Base-by-base conservation (phyloP, 2,888 invertebrate species). In the Agriopis leucophaearia region DNA sequence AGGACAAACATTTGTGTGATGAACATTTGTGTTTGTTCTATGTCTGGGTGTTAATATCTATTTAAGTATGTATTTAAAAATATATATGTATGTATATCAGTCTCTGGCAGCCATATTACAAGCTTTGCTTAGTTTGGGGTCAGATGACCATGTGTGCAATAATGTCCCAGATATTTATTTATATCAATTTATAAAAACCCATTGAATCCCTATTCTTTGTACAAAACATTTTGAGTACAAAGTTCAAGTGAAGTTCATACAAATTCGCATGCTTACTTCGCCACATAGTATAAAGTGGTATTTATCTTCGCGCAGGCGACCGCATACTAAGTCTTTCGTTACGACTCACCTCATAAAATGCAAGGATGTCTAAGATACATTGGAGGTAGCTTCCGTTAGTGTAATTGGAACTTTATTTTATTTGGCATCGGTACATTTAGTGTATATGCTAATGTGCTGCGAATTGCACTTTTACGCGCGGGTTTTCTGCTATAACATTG, bases 271-370 rank as follows among this genome's bases (percentile, higher is more conserved):
- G 15, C 16, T 57, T 59, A 50, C 59, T 48, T 59, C 38, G 8
- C 59, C 59, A 59, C 59, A 59, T 59, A 50, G 59, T 59, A 59
- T 51, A 59, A 59, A 59, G 59, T 48, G 48, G 58, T 59, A 59
- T 59, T 59, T 66, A 66, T 51, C 42, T 64, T 47, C 58, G 42
- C 59, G 56, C 44, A 45, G 50, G 65, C 38, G 55, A 70, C 70
- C 66, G 54, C 66, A 70, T 67, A 70, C 70, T 67, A 67, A 64
- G 61, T 62, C 61, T 64, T 66, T 56, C 57, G 44, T 66, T 59
- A 66, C 64, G 57, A 55, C 62, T 67, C 51, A 61, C 62, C 62
- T 71, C 71, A 59, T 71, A 67, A 71, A 68, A 36, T 60, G 65
- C 65, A 63, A 63, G 63, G 66, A 64, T 61, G 54, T 45, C 38